Percentiles rank a stretch among this genome's conserved stretches.
Conservation (phyloP, 2,797 vertebrate species). For the Enteromius argenteus region DNA sequence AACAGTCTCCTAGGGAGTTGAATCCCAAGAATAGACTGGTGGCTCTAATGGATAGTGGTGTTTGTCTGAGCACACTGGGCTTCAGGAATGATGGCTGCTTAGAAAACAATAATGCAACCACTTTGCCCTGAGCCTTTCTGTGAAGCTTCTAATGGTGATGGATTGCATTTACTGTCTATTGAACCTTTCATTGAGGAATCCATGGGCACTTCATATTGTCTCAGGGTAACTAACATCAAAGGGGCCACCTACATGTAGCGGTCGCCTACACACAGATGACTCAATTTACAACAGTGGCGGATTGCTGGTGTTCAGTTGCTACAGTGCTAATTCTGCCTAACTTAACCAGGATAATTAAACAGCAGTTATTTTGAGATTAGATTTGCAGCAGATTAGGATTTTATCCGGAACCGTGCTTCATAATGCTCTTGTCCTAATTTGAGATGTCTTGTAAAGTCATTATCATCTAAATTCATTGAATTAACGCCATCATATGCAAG, state of each 20-base stretch:
- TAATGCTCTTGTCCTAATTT: conserved; percentile 50
- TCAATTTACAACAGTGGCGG: conserved; percentile 1
- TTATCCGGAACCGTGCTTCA: conserved; percentile 28
- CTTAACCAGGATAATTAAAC: conserved; percentile 53
- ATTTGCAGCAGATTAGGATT: conserved; percentile 50
- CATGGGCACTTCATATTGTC: conserved; percentile 40
- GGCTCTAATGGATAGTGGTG: conserved; percentile 30
- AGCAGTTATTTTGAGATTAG: conserved; percentile 47
- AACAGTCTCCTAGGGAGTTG: conserved; percentile 15
- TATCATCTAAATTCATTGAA: conserved; percentile 45
- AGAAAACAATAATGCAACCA: conserved; percentile 38
- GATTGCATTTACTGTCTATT: conserved; percentile 45
- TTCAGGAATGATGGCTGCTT: conserved; percentile 40
- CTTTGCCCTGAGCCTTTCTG: conserved; percentile 33
- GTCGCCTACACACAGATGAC: conserved; percentile 21
- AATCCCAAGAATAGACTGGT: conserved; percentile 8
- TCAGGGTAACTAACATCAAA: conserved; percentile 43
- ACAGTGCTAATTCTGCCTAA: conserved; percentile 21
- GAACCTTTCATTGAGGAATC: conserved; percentile 41
- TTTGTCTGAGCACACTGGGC: conserved; percentile 35
- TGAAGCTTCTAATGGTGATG: conserved; percentile 47
- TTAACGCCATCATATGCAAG: conserved; percentile 14
- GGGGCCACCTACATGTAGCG: conserved; percentile 11
- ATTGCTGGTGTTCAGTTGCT: conserved; percentile 21
- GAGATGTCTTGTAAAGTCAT: conserved; percentile 35